A percentile compares a stretch with the other conserved stretches of the same genome.
These are phyloP conservation scores for Scaptomyza parva DNA, from an alignment of 2,888 invertebrate genomes.

Conservation along the genomic window DNA sequence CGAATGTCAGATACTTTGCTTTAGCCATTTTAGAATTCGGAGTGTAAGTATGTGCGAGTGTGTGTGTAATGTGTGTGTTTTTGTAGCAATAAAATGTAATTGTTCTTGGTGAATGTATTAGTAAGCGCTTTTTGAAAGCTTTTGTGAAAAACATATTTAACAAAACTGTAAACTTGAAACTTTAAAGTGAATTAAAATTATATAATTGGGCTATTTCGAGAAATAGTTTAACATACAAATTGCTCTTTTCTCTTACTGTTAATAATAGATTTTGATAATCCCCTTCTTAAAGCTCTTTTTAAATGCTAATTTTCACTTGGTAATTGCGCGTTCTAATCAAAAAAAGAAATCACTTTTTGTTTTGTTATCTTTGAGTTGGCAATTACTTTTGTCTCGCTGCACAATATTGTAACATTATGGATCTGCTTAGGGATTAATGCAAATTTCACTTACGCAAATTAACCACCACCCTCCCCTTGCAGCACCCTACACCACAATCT, in stretches of 20 bases:
- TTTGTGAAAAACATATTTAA: constrained; percentile 20
- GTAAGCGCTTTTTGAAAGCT: constrained; percentile 32
- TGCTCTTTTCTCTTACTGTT: too few relatives aligned
- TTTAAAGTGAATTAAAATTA: background rate
- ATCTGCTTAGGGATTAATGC: constrained; percentile 69
- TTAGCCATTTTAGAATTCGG: constrained; percentile 42
- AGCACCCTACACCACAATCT: constrained; percentile 70
- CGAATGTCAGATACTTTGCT: constrained; percentile 62
- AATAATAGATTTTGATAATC: too few relatives aligned
- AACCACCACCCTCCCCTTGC: constrained; percentile 35
- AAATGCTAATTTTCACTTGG: constrained; percentile 23
- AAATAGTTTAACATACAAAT: too few relatives aligned
- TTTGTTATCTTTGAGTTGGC: constrained; percentile 59
- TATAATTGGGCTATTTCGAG: too few relatives aligned
- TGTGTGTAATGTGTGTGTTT: constrained; percentile 12
- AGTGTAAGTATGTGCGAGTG: background rate
- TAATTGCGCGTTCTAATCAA: constrained; percentile 24
- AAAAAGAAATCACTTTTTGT: constrained; percentile 27
- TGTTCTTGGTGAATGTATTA: constrained; percentile 37
- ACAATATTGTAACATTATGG: constrained; percentile 44
- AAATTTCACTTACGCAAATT: constrained; percentile 77
- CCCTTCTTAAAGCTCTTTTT: background rate
- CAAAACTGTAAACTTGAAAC: background rate
- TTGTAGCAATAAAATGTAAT: constrained; percentile 46
- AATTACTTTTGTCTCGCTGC: constrained; percentile 62